Conservation (phyloP, 2,888 invertebrate genomes). For the Oasisia sp. region DNA sequence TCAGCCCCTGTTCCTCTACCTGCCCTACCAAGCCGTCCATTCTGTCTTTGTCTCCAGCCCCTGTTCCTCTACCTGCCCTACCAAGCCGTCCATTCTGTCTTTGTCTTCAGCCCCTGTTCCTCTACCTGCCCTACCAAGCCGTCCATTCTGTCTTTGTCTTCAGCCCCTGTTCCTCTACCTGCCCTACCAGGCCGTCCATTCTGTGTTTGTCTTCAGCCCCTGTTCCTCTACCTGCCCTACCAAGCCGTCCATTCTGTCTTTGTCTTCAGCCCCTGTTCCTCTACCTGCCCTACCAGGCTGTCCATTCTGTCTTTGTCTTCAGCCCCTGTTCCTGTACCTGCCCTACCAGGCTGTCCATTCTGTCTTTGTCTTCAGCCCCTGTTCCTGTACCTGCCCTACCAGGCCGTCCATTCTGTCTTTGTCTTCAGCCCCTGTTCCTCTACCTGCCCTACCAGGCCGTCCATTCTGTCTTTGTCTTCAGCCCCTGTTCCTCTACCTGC, state of each 20-base stretch:
- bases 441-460: conserved; percentile 57
- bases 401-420: conserved; percentile 50
- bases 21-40: conserved; percentile 59
- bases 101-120: conserved; percentile 41
- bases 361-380: conserved; percentile 37
- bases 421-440: conserved; percentile 42
- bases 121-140: conserved; percentile 55
- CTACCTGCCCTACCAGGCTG: conserved; percentile 55
- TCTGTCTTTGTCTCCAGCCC: conserved; percentile 35
- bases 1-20: conserved; percentile 44
- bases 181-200: conserved; percentile 58
- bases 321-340: conserved; percentile 45
- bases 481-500: conserved; percentile 46
- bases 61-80: conserved; percentile 49
- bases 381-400: conserved; percentile 51
- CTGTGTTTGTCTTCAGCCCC: conserved; percentile 35
- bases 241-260: conserved; percentile 52
- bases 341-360: conserved; percentile 58
- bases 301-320: conserved; percentile 42
- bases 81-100: conserved; percentile 53
- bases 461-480: conserved; percentile 22
- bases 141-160: conserved; percentile 44
- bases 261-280: conserved; percentile 42
- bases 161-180: conserved; percentile 45
- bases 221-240: conserved; percentile 50